A percentile compares a stretch with the other conserved stretches of the same genome.
Conservation (phyloP, 1,140 invertebrate species). For the Heliconius congener region DNA sequence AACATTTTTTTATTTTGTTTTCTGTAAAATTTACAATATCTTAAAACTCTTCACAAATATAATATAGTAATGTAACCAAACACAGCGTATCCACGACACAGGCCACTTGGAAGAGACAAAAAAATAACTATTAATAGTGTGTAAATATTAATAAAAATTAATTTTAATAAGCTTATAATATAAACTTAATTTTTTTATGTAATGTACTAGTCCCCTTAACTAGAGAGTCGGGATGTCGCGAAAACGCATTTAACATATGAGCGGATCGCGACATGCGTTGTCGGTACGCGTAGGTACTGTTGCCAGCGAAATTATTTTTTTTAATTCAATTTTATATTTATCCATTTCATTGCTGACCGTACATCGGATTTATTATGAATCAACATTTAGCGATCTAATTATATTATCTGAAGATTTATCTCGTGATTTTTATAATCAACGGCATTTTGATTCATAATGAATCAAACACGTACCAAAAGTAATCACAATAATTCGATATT, state of each 20-base stretch:
- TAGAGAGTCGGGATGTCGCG: conserved; percentile 71
- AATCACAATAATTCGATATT: conserved; percentile 26
- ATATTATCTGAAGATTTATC: neutral
- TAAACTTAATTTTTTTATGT: conserved; percentile 58
- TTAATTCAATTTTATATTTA: conserved; percentile 12
- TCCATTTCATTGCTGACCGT: conserved; percentile 26
- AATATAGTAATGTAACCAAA: conserved; percentile 67
- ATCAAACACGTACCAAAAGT: conserved; percentile 9
- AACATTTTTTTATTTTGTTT: conserved; percentile 81
- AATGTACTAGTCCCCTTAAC: conserved; percentile 65
- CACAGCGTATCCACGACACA: conserved; percentile 63
- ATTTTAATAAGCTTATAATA: conserved; percentile 13
- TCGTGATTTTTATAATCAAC: too few relatives aligned
- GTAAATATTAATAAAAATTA: conserved; percentile 77
- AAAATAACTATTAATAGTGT: conserved; percentile 47
- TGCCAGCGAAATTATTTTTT: conserved; percentile 29
- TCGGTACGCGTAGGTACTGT: conserved; percentile 23
- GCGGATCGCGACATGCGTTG: conserved; percentile 46
- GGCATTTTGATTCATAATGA: conserved; percentile 1
- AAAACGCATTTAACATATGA: conserved; percentile 72
- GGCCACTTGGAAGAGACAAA: conserved; percentile 74
- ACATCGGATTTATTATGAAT: conserved; percentile 27
- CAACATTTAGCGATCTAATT: conserved; percentile 7
- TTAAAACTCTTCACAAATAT: conserved; percentile 81
- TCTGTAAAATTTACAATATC: conserved; percentile 82